These are phyloP conservation scores for Microcebus lehilahytsara DNA, from an alignment of 2,113 vertebrate species.

Conservation along the genomic window DNA sequence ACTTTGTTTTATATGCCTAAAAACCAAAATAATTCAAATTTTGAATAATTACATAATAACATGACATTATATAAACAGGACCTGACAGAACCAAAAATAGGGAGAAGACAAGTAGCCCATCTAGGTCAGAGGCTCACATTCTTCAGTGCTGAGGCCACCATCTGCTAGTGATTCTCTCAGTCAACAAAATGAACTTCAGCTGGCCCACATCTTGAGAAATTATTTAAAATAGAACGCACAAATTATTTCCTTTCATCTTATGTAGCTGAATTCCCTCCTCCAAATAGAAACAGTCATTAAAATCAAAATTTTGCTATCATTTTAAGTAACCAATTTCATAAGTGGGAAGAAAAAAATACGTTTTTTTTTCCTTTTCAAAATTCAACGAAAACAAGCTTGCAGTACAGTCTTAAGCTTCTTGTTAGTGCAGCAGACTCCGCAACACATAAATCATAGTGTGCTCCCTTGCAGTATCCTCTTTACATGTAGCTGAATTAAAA, in stretches of 20 bases:
- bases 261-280: background rate
- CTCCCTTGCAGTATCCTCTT: background rate
- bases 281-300: conserved; percentile 30
- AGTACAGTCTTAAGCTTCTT: conserved; percentile 5
- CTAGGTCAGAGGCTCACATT: background rate
- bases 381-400: conserved; percentile 22
- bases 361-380: background rate
- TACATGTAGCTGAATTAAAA: conserved; percentile 54
- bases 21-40: conserved; percentile 27
- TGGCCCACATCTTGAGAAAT: background rate
- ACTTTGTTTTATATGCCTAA: background rate
- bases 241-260: conserved; percentile 14
- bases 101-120: background rate
- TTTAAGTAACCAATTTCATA: conserved; percentile 2
- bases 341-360: background rate
- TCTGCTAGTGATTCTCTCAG: background rate
- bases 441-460: conserved; percentile 52
- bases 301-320: background rate
- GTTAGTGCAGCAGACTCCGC: background rate
- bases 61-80: background rate
- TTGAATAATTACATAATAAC: background rate
- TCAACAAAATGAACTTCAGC: background rate
- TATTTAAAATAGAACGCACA: background rate
- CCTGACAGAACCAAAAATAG: background rate
- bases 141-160: background rate